Percentiles rank a stretch among this genome's conserved stretches.
These are phyloP conservation scores for Plecturocebus donacophilus DNA, from an alignment of 2,113 vertebrate genomes.

Conservation along the genomic window DNA sequence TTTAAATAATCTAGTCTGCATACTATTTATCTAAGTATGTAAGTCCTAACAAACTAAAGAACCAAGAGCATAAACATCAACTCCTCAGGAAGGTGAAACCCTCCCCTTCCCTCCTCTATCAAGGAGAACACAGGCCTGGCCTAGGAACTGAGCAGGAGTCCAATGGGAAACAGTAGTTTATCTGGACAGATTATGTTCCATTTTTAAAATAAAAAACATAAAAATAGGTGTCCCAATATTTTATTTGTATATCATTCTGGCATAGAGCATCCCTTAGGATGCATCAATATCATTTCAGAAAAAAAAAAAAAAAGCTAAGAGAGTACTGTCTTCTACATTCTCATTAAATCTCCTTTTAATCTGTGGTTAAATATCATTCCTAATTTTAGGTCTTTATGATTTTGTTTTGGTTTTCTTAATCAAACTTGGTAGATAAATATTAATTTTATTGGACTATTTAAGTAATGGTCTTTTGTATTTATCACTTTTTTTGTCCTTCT, in stretches of 20 bases:
- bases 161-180: background rate
- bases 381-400: background rate
- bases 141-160: background rate
- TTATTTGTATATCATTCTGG: background rate
- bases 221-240: background rate
- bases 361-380: background rate
- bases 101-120: no score
- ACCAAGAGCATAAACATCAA: background rate
- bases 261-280: background rate
- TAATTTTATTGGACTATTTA: background rate
- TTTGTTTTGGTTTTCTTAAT: background rate
- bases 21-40: background rate
- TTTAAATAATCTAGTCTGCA: background rate
- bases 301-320: background rate
- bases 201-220: background rate
- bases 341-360: background rate
- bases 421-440: background rate
- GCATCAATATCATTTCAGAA: background rate
- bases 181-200: background rate
- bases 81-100: no score
- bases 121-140: background rate
- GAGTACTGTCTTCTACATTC: background rate
- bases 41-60: background rate
- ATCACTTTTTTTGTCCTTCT: background rate
- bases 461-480: background rate